phyloP scores from a whole-genome alignment of 2,113 vertebrate species.

The Pomatostomus ruficeps region DNA sequence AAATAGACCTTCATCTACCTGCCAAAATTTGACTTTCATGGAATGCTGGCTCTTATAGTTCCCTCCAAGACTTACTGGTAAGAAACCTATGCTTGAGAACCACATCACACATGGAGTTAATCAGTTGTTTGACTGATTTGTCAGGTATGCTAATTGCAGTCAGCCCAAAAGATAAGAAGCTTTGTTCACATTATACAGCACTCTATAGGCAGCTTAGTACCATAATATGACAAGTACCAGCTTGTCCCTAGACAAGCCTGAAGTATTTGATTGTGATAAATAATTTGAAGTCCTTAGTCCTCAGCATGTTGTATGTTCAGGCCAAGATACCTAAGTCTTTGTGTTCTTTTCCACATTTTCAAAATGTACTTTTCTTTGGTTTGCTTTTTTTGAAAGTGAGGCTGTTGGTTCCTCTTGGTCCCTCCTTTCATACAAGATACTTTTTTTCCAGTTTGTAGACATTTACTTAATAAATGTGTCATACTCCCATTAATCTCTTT shows the following conservation, averaged over 20 bases:
- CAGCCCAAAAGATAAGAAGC: not conserved
- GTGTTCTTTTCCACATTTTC: not conserved
- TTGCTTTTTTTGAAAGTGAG: not conserved
- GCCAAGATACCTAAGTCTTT: not conserved
- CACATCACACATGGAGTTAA: not conserved
- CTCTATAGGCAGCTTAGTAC: not conserved
- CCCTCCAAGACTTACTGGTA: not conserved
- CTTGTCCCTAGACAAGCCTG: not conserved
- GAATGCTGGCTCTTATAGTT: not conserved
- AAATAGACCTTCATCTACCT: not conserved
- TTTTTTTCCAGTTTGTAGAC: not conserved
- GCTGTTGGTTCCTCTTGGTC: not conserved
- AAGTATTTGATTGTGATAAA: not conserved
- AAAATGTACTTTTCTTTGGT: not conserved
- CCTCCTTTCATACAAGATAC: not conserved
- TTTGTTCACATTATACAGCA: not conserved
- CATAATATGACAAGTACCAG: not conserved
- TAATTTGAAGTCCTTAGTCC: not conserved
- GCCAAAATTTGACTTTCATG: not conserved
- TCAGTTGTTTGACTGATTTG: not conserved
- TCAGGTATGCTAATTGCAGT: not conserved
- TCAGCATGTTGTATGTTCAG: not conserved
- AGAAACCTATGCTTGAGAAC: not conserved
- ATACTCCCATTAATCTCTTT: not conserved
- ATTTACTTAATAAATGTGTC: not conserved